Percentiles rank a stretch among this genome's conserved stretches.
Evolutionary conservation across 2,113 vertebrate species (phyloP).

Genomic region (Tragelaphus scriptus): DNA sequence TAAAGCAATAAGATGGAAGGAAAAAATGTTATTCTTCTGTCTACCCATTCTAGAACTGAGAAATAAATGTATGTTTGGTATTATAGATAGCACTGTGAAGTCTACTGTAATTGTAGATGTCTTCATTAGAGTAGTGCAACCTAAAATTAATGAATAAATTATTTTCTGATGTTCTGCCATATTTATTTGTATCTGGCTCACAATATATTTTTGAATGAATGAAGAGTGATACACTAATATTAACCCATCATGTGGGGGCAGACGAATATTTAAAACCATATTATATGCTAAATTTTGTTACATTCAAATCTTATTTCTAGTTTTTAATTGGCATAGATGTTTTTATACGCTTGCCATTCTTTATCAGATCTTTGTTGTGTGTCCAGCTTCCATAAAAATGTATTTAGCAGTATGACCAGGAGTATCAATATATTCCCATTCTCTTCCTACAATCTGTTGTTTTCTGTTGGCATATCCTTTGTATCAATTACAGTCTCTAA

Average conservation of each 20-base stretch:
- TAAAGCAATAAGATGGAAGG: neutral
- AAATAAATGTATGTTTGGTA: neutral
- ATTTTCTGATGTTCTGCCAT: neutral
- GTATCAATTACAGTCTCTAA: neutral
- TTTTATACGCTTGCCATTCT: neutral
- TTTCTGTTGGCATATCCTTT: neutral
- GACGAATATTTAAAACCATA: neutral
- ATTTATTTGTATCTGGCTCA: neutral
- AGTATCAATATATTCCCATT: neutral
- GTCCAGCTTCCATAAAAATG: neutral
- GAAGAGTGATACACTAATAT: neutral
- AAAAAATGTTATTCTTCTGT: neutral
- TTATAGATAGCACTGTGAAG: neutral
- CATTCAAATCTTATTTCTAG: neutral
- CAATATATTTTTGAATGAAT: neutral
- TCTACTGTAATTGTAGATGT: neutral
- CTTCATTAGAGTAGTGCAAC: neutral
- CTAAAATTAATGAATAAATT: neutral
- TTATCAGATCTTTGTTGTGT: neutral
- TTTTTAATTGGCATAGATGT: neutral
- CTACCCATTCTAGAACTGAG: neutral
- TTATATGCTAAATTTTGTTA: neutral
- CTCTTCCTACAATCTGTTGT: neutral
- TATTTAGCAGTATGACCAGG: neutral
- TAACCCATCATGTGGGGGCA: neutral